These are phyloP conservation scores for Alectoris magna DNA, from an alignment of 2,797 vertebrate genomes.

Conservation along the genomic window DNA sequence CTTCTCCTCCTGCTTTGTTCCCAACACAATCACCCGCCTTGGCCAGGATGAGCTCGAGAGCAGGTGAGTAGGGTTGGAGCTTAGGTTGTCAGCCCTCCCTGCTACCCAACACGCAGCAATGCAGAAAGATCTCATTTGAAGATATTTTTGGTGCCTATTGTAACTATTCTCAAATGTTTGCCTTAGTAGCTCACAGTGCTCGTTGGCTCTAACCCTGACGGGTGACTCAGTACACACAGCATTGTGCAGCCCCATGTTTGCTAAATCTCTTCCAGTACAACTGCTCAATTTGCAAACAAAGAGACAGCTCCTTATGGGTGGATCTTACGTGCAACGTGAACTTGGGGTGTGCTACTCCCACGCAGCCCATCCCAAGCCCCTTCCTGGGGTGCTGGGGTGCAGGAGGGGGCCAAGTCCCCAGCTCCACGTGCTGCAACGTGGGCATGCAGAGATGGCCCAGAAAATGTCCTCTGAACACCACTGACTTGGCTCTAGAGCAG, in stretches of 20 bases:
- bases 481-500: neutral
- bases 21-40: neutral
- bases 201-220: constrained; percentile 57
- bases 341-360: neutral
- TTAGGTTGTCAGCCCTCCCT: constrained; percentile 32
- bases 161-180: constrained; percentile 66
- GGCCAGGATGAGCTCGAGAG: constrained; percentile 23
- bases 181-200: constrained; percentile 60
- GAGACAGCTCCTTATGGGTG: constrained; percentile 19
- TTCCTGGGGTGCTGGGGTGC: neutral
- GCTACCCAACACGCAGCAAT: constrained; percentile 55
- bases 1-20: neutral
- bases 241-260: constrained; percentile 53
- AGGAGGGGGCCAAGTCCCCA: neutral
- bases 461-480: neutral
- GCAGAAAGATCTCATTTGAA: constrained; percentile 62
- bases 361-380: neutral
- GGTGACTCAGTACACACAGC: constrained; percentile 64
- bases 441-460: neutral
- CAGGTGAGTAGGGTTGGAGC: constrained; percentile 32
- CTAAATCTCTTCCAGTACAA: constrained; percentile 64
- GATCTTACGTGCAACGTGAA: neutral
- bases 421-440: neutral
- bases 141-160: constrained; percentile 72
- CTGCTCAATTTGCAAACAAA: constrained; percentile 69